Base-by-base conservation (phyloP, 2,888 invertebrate species). In the Leptothorax acervorum region DNA sequence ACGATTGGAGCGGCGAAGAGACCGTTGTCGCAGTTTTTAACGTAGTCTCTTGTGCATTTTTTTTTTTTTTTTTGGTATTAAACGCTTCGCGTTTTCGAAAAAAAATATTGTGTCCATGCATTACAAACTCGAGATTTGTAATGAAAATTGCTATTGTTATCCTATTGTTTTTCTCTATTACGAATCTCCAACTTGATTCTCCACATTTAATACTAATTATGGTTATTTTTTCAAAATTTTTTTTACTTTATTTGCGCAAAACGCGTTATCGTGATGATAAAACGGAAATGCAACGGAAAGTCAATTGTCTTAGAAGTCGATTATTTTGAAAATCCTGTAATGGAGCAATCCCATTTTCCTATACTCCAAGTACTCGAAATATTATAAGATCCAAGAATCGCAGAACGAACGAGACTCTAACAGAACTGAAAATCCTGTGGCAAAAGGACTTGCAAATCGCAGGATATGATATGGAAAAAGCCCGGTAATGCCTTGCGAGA, bases 401-500 rank as follows among this genome's bases (percentile, higher is more conserved):
- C 75, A 6, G 23, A 65, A 15, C 23, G 31, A 35, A n/a, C 9
- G 18, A 35, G 35, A 35, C 23, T 65, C 35, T 18, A 51, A 11
- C 35, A 18, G 23, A 45, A 48, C n/a, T n/a, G 42, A 3, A 53
- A 70, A 60, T 60, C 23, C 42, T 18, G 42, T 6, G 18, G 45
- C 23, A 18, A 39, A 39, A 65, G 28, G 57, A 28, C 35, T 73
- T 60, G 73, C 57, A 71, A 81, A 60, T 81, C 79, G 48, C 48
- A 5, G 57, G 60, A 60, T 55, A 71, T 57, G 57, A 45, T 57
- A 57, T 23, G 57, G 57, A 55, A 71, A 42, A 71, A 73, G 23
- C 31, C 8, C 35, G 45, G 23, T 73, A 73, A 73, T 45, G 66
- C 57, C 48, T 79, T 48, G 79, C 71, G 79, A 79, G 79, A 79